Evolutionary conservation across 2,888 invertebrate species (phyloP).

Genomic region (Plagiodera versicolora): DNA sequence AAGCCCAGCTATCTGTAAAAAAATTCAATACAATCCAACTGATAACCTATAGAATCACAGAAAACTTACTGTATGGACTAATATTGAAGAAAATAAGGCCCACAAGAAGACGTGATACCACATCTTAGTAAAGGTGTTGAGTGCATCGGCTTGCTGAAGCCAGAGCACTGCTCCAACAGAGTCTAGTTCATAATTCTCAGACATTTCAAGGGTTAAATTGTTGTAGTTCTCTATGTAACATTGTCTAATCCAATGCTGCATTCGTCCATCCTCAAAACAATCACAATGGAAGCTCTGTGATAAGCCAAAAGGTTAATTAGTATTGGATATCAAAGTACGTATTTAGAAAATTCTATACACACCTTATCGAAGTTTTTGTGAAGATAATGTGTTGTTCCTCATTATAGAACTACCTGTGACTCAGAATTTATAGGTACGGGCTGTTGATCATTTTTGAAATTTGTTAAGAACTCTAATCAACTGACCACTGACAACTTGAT

Average conservation of each 20-base stretch:
- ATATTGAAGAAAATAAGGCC: slow-evolving; percentile 91
- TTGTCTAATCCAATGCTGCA: slow-evolving; percentile 29
- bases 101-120: slow-evolving; percentile 97
- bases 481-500: no score
- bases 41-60: no score
- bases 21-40: slow-evolving; percentile 13
- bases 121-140: slow-evolving; percentile 84
- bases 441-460: neutral
- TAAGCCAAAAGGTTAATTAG: neutral
- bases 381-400: neutral
- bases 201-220: slow-evolving; percentile 37
- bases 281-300: neutral
- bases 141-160: slow-evolving; percentile 53
- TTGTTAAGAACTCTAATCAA: no score
- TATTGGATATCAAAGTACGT: neutral
- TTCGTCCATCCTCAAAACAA: neutral
- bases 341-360: neutral
- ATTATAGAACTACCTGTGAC: neutral
- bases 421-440: no score
- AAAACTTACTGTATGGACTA: slow-evolving; percentile 74
- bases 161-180: slow-evolving; percentile 50
- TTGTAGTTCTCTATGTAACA: slow-evolving; percentile 35
- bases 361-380: neutral
- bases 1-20: slow-evolving; percentile 72
- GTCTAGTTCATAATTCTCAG: slow-evolving; percentile 46